A percentile compares a stretch with the other conserved stretches of the same genome.
phyloP scores from a whole-genome alignment of 2,113 vertebrate genomes.

The Lynx canadensis region DNA sequence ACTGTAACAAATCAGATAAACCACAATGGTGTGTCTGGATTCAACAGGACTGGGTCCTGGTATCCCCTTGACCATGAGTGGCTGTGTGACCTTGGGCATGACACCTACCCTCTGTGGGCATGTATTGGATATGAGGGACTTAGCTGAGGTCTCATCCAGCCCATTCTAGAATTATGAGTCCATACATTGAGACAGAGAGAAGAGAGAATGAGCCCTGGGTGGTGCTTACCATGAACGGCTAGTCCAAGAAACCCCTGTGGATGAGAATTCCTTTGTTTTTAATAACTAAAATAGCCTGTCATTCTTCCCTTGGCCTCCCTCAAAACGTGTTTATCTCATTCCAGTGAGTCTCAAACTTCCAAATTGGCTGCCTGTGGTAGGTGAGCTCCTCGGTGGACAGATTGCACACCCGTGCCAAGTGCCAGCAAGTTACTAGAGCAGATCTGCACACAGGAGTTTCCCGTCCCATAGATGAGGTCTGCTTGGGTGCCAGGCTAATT shows the following conservation, averaged over 20 bases:
- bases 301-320: background rate
- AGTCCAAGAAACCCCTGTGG: background rate
- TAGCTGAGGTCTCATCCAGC: background rate
- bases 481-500: background rate
- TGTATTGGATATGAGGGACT: background rate
- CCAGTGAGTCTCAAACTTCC: background rate
- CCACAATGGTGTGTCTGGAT: background rate
- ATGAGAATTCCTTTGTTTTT: background rate
- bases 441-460: background rate
- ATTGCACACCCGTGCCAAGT: accelerated
- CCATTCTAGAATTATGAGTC: background rate
- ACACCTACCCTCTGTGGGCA: accelerated
- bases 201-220: background rate
- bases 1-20: background rate
- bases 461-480: background rate
- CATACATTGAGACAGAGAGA: background rate
- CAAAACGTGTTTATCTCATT: background rate
- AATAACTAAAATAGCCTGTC: background rate
- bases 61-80: background rate
- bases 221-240: background rate
- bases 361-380: background rate
- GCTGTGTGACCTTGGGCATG: background rate
- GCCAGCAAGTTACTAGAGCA: background rate
- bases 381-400: background rate
- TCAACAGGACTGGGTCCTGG: background rate